Conservation (phyloP, 1,140 invertebrate species). For the Tachypleus tridentatus region DNA sequence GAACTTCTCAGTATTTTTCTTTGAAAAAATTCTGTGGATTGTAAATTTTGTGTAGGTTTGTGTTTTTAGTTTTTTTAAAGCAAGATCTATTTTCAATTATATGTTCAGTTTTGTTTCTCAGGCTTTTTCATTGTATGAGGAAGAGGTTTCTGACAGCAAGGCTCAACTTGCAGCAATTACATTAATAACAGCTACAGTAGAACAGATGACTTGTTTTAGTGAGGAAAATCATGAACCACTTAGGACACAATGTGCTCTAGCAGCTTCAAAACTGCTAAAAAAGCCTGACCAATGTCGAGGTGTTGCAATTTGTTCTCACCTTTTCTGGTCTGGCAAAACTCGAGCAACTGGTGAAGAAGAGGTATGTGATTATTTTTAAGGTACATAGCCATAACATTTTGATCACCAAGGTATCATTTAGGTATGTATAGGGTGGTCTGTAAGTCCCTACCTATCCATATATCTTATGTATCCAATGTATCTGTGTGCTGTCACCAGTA, state of each 20-base stretch:
- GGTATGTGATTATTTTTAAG: conserved; percentile 37
- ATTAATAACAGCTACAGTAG: conserved; percentile 87
- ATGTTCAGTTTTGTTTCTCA: conserved; percentile 28
- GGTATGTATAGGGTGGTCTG: too few species aligned
- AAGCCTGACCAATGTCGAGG: conserved; percentile 95
- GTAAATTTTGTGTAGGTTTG: too few species aligned
- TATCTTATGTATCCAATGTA: too few species aligned
- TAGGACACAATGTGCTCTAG: conserved; percentile 81
- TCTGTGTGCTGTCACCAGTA: too few species aligned
- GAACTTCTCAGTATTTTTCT: too few species aligned
- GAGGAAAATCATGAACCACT: conserved; percentile 97
- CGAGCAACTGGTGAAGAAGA: conserved; percentile 51
- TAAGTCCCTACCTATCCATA: too few species aligned
- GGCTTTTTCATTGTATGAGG: conserved; percentile 95
- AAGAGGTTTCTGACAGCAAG: conserved; percentile 96
- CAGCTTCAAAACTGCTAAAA: conserved; percentile 88
- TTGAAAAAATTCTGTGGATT: too few species aligned
- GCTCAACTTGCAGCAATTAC: conserved; percentile 92
- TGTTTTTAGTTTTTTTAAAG: neutral
- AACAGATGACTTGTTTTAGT: conserved; percentile 83
- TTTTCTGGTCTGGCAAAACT: conserved; percentile 91
- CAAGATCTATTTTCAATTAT: neutral
- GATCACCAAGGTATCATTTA: neutral
- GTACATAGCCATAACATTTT: conserved; percentile 1
- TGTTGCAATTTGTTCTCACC: conserved; percentile 77